Evolutionary conservation across 2,113 vertebrate species (phyloP), one percentile per base, ranked within the genome.

Genomic region (Numida meleagris): DNA sequence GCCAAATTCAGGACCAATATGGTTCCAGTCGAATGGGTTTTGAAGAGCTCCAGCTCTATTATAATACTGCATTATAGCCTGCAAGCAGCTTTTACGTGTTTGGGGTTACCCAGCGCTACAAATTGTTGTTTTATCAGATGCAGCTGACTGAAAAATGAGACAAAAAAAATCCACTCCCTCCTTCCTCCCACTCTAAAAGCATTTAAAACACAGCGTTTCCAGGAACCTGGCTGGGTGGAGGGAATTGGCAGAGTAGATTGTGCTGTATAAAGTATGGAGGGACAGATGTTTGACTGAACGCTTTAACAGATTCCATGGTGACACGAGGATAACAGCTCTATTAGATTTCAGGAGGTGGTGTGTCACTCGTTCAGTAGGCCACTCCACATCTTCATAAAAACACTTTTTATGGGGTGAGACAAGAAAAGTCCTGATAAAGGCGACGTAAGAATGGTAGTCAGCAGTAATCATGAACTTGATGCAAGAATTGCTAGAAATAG

Each of bases 81-180:
- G 45, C 86, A 92, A 88, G 29, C 43, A 93, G 82, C 79, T 93
- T 95, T 93, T 83, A 91, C 51, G 88, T 90, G 76, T 81, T 95
- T 95, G 76, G 90, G 90, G 90, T 95, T 95, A 92, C 90, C 92
- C 94, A 77, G 85, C 50, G 13, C 91, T 93, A 93, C 88, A 91
- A 94, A 96, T 73, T 78, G 66, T 88, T 88, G 58, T 90, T 96
- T 96, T 95, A 95, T 94, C 93, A 95, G 93, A 90, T 82, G 70
- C 90, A 95, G 95, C 93, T 97, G 96, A 95, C 93, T 88, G 58
- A 92, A 93, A 96, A 96, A 96, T 90, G 79, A 90, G 18, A 29
- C 10, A 75, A 68, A 38, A 94, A 88, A 62, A 36, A 34, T 33
- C 23, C 94, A 93, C 46, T 89, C 88, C 85, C 65, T 71, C 76